Evolutionary conservation across 2,797 vertebrate genomes (phyloP).

Genomic region (Chelidonichthys spinosus): DNA sequence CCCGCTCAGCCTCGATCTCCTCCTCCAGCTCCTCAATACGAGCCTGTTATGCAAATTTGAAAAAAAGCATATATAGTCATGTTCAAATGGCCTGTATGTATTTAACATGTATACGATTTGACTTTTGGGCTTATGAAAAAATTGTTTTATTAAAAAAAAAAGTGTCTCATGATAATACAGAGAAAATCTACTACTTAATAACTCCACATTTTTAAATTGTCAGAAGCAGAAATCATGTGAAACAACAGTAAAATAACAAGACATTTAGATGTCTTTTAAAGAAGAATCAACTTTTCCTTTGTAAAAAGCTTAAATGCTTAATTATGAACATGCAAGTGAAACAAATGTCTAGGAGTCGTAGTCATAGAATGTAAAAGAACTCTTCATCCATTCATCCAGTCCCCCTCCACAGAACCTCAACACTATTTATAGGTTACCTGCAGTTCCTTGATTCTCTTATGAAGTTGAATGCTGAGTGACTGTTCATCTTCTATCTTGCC

Average conservation of each 20-base stretch:
- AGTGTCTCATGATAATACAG: background rate
- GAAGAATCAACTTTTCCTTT: too few species aligned
- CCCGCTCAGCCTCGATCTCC: constrained; percentile 87
- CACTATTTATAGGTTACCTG: constrained; percentile 77
- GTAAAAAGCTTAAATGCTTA: background rate
- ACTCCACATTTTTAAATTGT: background rate
- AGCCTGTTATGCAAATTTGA: constrained; percentile 71
- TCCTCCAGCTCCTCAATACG: constrained; percentile 89
- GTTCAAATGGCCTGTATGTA: background rate
- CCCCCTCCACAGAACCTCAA: background rate
- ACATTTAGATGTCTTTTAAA: too few species aligned
- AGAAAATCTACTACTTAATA: background rate
- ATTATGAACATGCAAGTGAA: background rate
- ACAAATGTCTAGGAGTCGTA: too few species aligned
- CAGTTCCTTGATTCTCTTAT: constrained; percentile 86
- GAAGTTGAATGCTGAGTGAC: constrained; percentile 69
- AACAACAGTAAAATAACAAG: background rate
- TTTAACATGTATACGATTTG: background rate
- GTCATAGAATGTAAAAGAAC: background rate
- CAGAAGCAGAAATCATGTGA: background rate
- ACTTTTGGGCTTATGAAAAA: too few species aligned
- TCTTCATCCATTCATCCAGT: background rate
- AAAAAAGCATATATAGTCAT: background rate
- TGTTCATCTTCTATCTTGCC: constrained; percentile 90
- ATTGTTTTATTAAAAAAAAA: background rate